Evolutionary conservation across 2,888 invertebrate species (phyloP).

Genomic region (Notodonta dromedarius): DNA sequence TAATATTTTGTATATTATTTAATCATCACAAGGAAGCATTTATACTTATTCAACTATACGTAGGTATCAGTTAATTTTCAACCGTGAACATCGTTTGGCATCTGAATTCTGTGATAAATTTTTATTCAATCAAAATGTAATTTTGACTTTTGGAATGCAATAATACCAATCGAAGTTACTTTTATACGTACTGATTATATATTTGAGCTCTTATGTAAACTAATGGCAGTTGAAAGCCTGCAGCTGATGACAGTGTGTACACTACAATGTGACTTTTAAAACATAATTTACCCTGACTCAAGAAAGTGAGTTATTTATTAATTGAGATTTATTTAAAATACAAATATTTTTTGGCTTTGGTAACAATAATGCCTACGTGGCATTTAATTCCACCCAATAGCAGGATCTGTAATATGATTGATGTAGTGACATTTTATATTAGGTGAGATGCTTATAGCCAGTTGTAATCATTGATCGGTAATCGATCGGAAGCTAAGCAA

Average conservation of each 20-base stretch:
- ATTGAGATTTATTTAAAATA: too few relatives aligned
- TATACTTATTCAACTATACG: slow-evolving; percentile 29
- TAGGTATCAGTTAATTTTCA: slow-evolving; percentile 27
- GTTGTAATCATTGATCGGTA: too few relatives aligned
- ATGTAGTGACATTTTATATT: too few relatives aligned
- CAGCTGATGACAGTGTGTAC: slow-evolving; percentile 28
- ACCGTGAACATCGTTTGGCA: slow-evolving; percentile 46
- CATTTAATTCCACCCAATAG: too few relatives aligned
- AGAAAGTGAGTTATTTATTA: too few relatives aligned
- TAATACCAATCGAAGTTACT: slow-evolving; percentile 42
- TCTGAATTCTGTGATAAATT: slow-evolving; percentile 72
- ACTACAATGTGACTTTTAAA: too few relatives aligned
- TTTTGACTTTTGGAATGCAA: slow-evolving; percentile 52
- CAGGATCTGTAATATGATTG: too few relatives aligned
- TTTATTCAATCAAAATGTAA: slow-evolving; percentile 59
- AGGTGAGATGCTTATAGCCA: too few relatives aligned
- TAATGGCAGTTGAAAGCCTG: slow-evolving; percentile 13
- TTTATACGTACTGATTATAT: slow-evolving; percentile 32
- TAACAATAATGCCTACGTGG: too few relatives aligned
- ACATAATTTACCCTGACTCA: too few relatives aligned
- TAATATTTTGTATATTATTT: slow-evolving; percentile 25
- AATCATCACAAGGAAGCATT: slow-evolving; percentile 32
- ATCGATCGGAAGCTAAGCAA: too few relatives aligned
- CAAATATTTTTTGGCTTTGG: too few relatives aligned
- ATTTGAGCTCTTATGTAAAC: slow-evolving; percentile 33